phyloP scores from a whole-genome alignment of 2,888 invertebrate genomes.

The Hetaerina titia region DNA sequence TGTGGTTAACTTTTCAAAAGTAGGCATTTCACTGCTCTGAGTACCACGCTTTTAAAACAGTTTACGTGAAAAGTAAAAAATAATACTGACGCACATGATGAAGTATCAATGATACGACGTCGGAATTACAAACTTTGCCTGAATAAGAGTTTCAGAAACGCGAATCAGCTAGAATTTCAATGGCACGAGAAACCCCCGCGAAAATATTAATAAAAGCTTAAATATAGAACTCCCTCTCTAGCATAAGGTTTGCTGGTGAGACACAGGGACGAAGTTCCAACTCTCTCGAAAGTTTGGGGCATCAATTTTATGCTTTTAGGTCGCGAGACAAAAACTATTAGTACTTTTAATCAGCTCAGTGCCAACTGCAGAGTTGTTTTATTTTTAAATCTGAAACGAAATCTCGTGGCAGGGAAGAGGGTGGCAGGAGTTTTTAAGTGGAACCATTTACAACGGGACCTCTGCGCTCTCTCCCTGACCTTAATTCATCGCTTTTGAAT shows the following conservation, averaged over 20 bases:
- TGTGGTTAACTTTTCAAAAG: too few relatives aligned
- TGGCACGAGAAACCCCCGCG: background rate
- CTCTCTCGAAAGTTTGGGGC: too few relatives aligned
- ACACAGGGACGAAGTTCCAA: too few relatives aligned
- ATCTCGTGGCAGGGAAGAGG: background rate
- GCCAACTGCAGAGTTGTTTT: background rate
- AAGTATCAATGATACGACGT: too few relatives aligned
- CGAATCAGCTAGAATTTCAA: background rate
- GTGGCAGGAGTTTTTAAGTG: background rate
- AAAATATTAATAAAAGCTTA: too few relatives aligned
- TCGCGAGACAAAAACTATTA: background rate
- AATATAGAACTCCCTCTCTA: too few relatives aligned
- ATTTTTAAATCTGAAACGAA: background rate
- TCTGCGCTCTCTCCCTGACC: background rate
- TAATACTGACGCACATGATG: too few relatives aligned
- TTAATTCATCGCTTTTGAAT: background rate
- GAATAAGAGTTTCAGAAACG: background rate
- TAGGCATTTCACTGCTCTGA: too few relatives aligned
- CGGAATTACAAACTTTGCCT: too few relatives aligned
- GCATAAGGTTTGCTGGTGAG: too few relatives aligned
- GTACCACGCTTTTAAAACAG: too few relatives aligned
- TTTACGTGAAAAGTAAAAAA: too few relatives aligned
- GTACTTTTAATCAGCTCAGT: background rate
- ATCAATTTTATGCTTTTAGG: background rate
- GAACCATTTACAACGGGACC: background rate